Evolutionary conservation across 2,797 vertebrate species (phyloP).

Genomic region (Sphenopsis melanotis): DNA sequence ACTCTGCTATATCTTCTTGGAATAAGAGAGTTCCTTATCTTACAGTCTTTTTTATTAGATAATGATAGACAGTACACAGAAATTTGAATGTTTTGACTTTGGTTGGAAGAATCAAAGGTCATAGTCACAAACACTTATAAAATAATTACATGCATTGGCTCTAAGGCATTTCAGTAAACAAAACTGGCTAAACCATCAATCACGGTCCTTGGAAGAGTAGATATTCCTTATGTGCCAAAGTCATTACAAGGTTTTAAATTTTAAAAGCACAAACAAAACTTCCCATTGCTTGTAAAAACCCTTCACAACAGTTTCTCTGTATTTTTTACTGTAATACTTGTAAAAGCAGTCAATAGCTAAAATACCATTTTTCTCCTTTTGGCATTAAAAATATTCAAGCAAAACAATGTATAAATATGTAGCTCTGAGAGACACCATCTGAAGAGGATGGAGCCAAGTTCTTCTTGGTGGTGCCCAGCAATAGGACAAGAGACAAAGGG

Average conservation of each 20-base stretch:
- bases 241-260: not conserved
- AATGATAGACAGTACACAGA: not conserved
- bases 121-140: not conserved
- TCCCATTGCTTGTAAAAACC: not conserved
- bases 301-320: not conserved
- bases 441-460: not conserved
- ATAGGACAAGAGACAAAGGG: not conserved
- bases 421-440: not conserved
- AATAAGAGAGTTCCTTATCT: not conserved
- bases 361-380: not conserved
- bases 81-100: not conserved
- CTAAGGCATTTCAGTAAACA: not conserved
- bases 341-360: not conserved
- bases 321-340: not conserved
- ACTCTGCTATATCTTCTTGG: not conserved
- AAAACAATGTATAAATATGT: not conserved
- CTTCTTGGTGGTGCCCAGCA: not conserved
- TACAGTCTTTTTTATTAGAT: not conserved
- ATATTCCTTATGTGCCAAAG: not conserved
- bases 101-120: not conserved
- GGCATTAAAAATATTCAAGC: not conserved
- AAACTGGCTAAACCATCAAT: not conserved
- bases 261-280: not conserved
- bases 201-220: not conserved
- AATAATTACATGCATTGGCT: not conserved